A percentile compares a stretch with the other conserved stretches of the same genome.
phyloP scores from a whole-genome alignment of 1,140 invertebrate genomes.

The Bombus confusus region DNA sequence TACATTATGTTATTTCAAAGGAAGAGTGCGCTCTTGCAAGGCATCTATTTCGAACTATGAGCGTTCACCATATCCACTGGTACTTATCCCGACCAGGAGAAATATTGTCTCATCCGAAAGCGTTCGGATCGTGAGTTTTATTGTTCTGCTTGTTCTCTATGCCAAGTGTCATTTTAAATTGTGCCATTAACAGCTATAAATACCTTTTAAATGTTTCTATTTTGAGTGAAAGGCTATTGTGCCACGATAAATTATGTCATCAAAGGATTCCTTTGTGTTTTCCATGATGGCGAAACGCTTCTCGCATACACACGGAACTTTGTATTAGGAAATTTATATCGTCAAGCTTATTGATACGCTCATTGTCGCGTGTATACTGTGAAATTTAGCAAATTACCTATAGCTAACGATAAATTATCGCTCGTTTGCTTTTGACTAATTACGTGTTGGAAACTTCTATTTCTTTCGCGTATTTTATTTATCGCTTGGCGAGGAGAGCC shows the following conservation, averaged over 20 bases:
- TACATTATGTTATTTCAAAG: constrained; percentile 32
- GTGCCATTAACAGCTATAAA: constrained; percentile 28
- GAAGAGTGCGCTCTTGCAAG: not conserved
- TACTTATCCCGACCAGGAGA: not conserved
- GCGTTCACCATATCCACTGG: not conserved
- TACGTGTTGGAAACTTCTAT: not conserved
- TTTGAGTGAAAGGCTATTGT: not conserved
- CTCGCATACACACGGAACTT: not conserved
- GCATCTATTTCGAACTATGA: constrained; percentile 42
- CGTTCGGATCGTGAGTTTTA: constrained; percentile 25
- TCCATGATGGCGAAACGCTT: not conserved
- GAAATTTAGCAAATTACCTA: not conserved
- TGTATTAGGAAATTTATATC: not conserved
- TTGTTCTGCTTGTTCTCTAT: not conserved
- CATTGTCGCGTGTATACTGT: not conserved
- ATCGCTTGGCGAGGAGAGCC: not conserved
- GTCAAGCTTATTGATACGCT: constrained; percentile 14
- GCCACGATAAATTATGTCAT: constrained; percentile 4
- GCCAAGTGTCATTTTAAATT: not conserved
- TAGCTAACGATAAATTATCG: not conserved
- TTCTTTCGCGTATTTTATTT: not conserved
- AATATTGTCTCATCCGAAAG: constrained; percentile 33
- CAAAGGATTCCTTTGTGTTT: not conserved
- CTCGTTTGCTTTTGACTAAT: not conserved
- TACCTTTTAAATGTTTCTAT: not conserved